Percentiles rank a stretch among this genome's conserved stretches.
phyloP scores from a whole-genome alignment of 2,888 invertebrate genomes.

The Reticulitermes lucifugus region DNA sequence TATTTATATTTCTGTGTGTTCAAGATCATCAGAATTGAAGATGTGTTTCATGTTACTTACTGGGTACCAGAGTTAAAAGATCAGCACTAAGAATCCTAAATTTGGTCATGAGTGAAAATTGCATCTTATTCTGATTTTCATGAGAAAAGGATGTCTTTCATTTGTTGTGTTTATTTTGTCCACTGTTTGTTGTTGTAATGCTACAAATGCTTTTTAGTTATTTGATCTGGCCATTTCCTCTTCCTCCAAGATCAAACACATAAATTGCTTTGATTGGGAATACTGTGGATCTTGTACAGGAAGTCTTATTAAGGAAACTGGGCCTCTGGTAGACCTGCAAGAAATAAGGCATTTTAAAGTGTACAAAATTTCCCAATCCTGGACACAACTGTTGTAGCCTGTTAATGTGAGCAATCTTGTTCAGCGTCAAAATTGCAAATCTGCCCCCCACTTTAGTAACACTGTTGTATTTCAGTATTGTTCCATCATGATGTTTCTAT shows the following conservation, averaged over 20 bases:
- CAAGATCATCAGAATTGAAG: too few species aligned
- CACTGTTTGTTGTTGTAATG: neutral
- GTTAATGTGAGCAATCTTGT: neutral
- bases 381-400: neutral
- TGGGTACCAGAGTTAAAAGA: too few species aligned
- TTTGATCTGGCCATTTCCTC: neutral
- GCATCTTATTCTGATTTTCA: neutral
- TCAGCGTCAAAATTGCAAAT: neutral
- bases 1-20: too few species aligned
- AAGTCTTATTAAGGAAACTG: neutral
- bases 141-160: neutral
- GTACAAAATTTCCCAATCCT: neutral
- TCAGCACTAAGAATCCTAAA: neutral
- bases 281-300: neutral
- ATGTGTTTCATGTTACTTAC: too few species aligned
- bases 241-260: neutral
- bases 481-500: neutral
- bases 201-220: neutral
- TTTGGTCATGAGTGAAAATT: neutral
- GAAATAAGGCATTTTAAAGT: too few species aligned
- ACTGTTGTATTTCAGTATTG: neutral
- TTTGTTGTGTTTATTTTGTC: neutral
- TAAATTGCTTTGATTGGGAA: neutral
- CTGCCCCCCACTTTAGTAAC: neutral
- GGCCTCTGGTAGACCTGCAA: neutral